Evolutionary conservation across 2,113 vertebrate species (phyloP), one percentile per base, ranked within the genome.

Genomic region (Cichladusa arquata): DNA sequence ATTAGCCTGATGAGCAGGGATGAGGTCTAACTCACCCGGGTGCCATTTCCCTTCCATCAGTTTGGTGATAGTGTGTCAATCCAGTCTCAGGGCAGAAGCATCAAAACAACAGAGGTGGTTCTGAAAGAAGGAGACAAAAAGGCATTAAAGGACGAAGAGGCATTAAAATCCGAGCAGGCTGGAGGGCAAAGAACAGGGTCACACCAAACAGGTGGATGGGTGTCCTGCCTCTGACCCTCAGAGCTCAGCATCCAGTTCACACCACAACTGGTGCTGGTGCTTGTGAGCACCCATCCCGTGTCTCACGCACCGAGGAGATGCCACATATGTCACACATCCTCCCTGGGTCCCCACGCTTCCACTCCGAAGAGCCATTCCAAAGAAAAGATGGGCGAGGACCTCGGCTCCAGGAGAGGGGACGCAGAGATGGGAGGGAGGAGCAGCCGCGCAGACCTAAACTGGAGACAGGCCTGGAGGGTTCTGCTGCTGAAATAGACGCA

Each of bases 291-390:
- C 36, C 31, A 6, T 2, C 15, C 12, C 19, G 19, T 5, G 17
- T 16, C 25, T 45, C 1, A 0, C 0, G 7, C 60, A 4, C 38
- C 0, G 0, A n/a, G 36, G 57, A 53, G 57, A 8, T 0, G 3
- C 9, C 23, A 9, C 54, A 9, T 8, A 11, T 3, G 38, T 5
- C 31, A 9, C 5, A 0, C 64, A 3, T 4, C 31, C 12, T 13
- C 19, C 51, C 79, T 12, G 4, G 0, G 12, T 2, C n/a, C 28
- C 22, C 28, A 11, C 0, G 8, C 8, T 33, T 14, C n/a, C 70
- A 19, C 44, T 48, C 20, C 0, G 14, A 22, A 15, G 15, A 26
- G 58, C 11, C 15, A 12, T n/a, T 70, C 33, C 3, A 2, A 1
- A 0, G 19, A 36, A 47, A 58, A 8, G 6, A 1, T 0, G 29